Percentiles rank a stretch among this genome's conserved stretches.
phyloP scores from a whole-genome alignment of 2,888 invertebrate genomes.

The Euclidia mi region DNA sequence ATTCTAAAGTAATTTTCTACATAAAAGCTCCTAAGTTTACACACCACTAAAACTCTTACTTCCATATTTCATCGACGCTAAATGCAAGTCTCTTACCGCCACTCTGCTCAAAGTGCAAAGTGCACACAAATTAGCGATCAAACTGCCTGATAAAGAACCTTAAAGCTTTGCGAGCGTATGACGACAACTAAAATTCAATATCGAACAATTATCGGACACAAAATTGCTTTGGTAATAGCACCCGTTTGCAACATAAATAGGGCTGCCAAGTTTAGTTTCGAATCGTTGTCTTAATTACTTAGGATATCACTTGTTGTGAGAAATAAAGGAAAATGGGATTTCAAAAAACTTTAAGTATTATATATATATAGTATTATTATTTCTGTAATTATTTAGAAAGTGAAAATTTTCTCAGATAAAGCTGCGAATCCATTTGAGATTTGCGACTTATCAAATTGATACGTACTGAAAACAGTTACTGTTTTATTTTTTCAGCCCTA shows the following conservation, averaged over 20 bases:
- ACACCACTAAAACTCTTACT: constrained; percentile 3
- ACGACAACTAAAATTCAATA: constrained; percentile 57
- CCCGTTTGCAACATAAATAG: constrained; percentile 46
- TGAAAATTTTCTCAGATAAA: too few relatives aligned
- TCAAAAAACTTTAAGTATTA: too few relatives aligned
- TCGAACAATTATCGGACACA: constrained; percentile 58
- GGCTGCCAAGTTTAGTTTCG: constrained; percentile 46
- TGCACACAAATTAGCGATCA: constrained; percentile 48
- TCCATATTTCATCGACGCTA: constrained; percentile 19
- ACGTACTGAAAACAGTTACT: too few relatives aligned
- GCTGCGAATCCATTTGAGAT: too few relatives aligned
- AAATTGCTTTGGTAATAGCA: constrained; percentile 62
- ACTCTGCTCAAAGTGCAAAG: constrained; percentile 31
- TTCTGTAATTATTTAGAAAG: too few relatives aligned
- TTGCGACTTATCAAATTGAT: too few relatives aligned
- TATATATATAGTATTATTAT: too few relatives aligned
- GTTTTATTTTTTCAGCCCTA: too few relatives aligned
- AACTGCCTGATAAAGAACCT: constrained; percentile 37
- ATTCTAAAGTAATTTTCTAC: background rate
- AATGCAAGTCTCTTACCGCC: constrained; percentile 17
- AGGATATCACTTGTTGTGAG: constrained; percentile 18
- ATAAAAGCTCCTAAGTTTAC: constrained; percentile 1
- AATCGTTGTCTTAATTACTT: constrained; percentile 45
- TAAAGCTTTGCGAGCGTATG: constrained; percentile 28
- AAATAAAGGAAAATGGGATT: constrained; percentile 12